Percentiles rank a stretch among this genome's conserved stretches.
These are phyloP conservation scores for Cygnus buccinator DNA, from an alignment of 2,113 vertebrate genomes.

Conservation along the genomic window DNA sequence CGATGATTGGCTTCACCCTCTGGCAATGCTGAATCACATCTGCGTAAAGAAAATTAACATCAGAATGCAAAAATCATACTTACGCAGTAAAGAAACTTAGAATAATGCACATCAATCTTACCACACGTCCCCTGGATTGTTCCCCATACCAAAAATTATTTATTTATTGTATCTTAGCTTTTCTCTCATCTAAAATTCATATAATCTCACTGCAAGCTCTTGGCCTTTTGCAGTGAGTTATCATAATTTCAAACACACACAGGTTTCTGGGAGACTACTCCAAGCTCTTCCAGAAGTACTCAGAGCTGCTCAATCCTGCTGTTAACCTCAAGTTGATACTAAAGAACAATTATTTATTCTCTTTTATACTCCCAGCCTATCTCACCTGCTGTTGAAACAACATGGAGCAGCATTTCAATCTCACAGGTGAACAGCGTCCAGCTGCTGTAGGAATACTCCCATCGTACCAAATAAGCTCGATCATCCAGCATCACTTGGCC, in stretches of 20 bases:
- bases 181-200: background rate
- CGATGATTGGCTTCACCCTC: conserved; percentile 93
- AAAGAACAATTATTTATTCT: background rate
- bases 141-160: background rate
- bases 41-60: conserved; percentile 53
- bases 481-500: conserved; percentile 90
- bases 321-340: background rate
- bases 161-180: background rate
- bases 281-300: background rate
- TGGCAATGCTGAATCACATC: conserved; percentile 94
- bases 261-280: background rate
- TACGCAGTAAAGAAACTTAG: background rate
- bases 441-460: conserved; percentile 94
- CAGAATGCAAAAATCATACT: background rate
- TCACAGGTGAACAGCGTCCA: conserved; percentile 98
- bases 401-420: conserved; percentile 97
- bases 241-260: background rate
- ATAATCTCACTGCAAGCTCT: background rate
- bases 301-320: background rate
- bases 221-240: background rate
- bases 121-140: background rate
- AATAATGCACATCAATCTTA: background rate
- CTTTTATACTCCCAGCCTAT: background rate
- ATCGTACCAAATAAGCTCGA: conserved; percentile 88
- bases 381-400: conserved; percentile 96